A percentile compares a stretch with the other conserved stretches of the same genome.
These are phyloP conservation scores for honey bee (Apis mellifera) DNA, from an alignment of 1,140 invertebrate genomes.

Conservation along the genomic window DNA sequence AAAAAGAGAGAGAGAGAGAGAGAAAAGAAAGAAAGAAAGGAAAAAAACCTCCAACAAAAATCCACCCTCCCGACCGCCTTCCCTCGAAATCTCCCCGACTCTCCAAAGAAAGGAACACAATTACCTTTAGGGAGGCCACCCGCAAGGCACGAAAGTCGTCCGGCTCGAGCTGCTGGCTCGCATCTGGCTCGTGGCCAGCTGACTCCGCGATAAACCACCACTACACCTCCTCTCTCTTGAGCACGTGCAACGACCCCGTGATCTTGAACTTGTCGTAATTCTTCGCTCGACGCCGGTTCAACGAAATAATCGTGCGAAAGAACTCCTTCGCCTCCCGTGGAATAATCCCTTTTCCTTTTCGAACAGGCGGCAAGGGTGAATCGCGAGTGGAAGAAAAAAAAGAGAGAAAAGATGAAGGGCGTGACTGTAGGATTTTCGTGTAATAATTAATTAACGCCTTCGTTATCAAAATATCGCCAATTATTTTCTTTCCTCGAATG, in stretches of 20 bases:
- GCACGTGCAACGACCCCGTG: conserved; percentile 49
- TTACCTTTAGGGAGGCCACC: conserved; percentile 1
- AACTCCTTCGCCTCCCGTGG: too few species aligned
- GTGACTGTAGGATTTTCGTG: too few species aligned
- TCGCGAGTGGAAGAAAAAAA: too few species aligned
- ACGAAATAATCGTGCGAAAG: conserved; percentile 19
- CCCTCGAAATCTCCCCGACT: neutral
- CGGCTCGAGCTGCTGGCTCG: neutral
- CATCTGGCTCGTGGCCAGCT: conserved; percentile 49
- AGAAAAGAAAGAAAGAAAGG: neutral
- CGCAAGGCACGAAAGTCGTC: conserved; percentile 15
- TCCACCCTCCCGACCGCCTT: neutral
- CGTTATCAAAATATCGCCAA: too few species aligned
- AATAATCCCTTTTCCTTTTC: too few species aligned
- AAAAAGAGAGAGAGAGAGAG: too few species aligned
- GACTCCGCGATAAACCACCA: conserved; percentile 40
- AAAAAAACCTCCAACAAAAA: neutral
- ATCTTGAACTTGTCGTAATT: conserved; percentile 49
- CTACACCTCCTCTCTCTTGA: conserved; percentile 25
- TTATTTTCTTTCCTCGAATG: too few species aligned
- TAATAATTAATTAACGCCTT: too few species aligned
- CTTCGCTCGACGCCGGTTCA: conserved; percentile 25
- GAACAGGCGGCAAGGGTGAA: too few species aligned
- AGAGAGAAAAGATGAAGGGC: too few species aligned
- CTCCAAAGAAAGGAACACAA: conserved; percentile 6